Base-by-base conservation (phyloP, 2,888 invertebrate species). In the Teleogryllus oceanicus region DNA sequence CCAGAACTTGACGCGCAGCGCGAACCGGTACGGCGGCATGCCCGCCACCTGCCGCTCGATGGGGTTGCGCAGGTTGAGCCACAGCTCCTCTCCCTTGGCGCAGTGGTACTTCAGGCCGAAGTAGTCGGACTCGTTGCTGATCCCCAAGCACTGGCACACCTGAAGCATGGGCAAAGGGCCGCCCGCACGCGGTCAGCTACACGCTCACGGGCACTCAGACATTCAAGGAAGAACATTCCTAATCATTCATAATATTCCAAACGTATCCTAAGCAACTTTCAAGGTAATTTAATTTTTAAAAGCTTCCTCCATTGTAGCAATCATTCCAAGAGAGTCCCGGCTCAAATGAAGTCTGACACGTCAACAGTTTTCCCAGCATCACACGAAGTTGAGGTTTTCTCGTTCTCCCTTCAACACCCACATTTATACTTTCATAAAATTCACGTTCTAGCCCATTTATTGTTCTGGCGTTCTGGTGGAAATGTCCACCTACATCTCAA, bases 1-100 rank as follows among this genome's bases (percentile, higher is more conserved):
- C 94, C 95, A 96, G 89, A 96, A 96, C 88, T 96, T 96, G 84
- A 96, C 94, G 83, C 93, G 89, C 81, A 94, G 88, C 83, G 92
- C 91, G 83, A 94, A 91, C 78, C 93, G 89, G 82, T 92, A 90
- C 16, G 91, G 91, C 74, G 89, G 88, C 11, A 90, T 88, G 80
- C 92, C 92, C 80, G 90, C 90, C 81, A 93, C 91, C 86, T 94
- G 94, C 81, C 93, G 90, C 85, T 93, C 92, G 83, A 95, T 91
- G 78, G 93, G 92, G 88, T 96, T 96, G 82, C 96, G 90, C 84
- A 96, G 88, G 87, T 96, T 96, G 83, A 96, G 89, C 96, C 96
- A 96, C 79, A 95, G 90, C 82, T 93, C 93, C 82, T 94, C 94
- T 51, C 94, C 93, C 81, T 90, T 90, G 76, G 89, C 89, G 82